These are phyloP conservation scores for Andrena hattorfiana DNA, from an alignment of 2,888 invertebrate genomes.

Conservation along the genomic window DNA sequence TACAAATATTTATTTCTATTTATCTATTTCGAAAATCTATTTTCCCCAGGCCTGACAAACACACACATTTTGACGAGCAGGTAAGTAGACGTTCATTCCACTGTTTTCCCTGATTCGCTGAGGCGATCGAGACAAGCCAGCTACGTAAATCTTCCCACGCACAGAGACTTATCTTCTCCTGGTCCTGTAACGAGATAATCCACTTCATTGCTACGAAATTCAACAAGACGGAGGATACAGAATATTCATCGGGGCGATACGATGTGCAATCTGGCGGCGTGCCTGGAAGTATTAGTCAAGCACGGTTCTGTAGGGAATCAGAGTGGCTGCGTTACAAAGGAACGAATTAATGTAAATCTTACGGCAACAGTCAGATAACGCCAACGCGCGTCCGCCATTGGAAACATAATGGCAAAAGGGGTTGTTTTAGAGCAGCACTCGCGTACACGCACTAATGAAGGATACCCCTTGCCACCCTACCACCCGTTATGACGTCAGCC, in stretches of 20 bases:
- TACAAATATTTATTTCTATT: too few relatives aligned
- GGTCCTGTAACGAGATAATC: constrained; percentile 17
- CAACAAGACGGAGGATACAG: constrained; percentile 8
- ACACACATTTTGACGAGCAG: background rate
- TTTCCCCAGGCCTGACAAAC: background rate
- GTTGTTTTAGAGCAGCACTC: constrained; percentile 1
- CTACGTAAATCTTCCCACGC: constrained; percentile 17
- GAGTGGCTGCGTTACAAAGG: background rate
- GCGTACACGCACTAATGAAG: constrained; percentile 35
- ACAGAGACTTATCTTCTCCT: background rate
- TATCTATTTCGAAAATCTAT: too few relatives aligned
- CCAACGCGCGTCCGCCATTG: background rate
- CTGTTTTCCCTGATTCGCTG: background rate
- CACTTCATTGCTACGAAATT: constrained; percentile 28
- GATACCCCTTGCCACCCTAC: background rate
- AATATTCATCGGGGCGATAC: constrained; percentile 35
- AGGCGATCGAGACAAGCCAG: background rate
- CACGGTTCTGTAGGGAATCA: constrained; percentile 22
- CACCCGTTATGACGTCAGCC: too few relatives aligned
- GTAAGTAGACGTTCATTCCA: background rate
- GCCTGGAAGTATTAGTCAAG: constrained; percentile 35
- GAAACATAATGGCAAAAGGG: constrained; percentile 4
- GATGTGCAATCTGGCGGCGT: constrained; percentile 5
- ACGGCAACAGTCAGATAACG: constrained; percentile 18
- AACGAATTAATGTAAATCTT: constrained; percentile 53